Base-by-base conservation (phyloP, 1,140 invertebrate species). In the Drosophila busckii region DNA sequence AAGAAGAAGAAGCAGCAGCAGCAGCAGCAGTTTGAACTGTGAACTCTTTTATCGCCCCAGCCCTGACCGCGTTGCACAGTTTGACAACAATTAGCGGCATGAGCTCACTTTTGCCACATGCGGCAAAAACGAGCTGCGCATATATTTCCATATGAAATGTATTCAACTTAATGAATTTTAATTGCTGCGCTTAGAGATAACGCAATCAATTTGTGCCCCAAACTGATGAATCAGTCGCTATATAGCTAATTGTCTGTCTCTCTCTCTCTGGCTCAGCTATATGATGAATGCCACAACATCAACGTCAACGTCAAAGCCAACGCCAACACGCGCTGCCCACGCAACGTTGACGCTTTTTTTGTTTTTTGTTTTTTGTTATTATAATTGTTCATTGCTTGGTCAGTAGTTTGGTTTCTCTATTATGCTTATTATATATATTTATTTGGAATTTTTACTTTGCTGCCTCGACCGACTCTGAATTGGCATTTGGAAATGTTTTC, bases 121-220 rank as follows among this genome's bases (percentile, higher is more conserved):
- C 13, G 10, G 26, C 1, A 13, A 20, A 23, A 19, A n/a, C n/a
- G n/a, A n/a, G n/a, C n/a, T 23, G 13, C 8, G 4, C 8, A 12
- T 7, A 8, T 8, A 10, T 7, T 12, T 17, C 5, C 16, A 17
- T 29, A 70, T 59, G 37, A 22, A 56, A 66, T 41, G 31, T 37
- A 32, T 70, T 70, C 62, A 62, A 45, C 71, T 71, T 63, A 63
- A 76, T 76, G 67, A 63, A 71, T 76, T 80, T 71, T 71, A 80
- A 76, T 76, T 76, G 71, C 56, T n/a, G 52, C 35, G 80, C 48
- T 76, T 70, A 63, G 71, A n/a, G n/a, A 70, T 78, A 67, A 67
- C 37, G 46, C 41, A 62, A 65, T 76, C 38, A 61, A 66, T 69
- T 52, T 53, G 46, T 68, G 53, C 17, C 38, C 49, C 23, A 28